Evolutionary conservation across 2,888 invertebrate species (phyloP).

Genomic region (Abscondita cerata): DNA sequence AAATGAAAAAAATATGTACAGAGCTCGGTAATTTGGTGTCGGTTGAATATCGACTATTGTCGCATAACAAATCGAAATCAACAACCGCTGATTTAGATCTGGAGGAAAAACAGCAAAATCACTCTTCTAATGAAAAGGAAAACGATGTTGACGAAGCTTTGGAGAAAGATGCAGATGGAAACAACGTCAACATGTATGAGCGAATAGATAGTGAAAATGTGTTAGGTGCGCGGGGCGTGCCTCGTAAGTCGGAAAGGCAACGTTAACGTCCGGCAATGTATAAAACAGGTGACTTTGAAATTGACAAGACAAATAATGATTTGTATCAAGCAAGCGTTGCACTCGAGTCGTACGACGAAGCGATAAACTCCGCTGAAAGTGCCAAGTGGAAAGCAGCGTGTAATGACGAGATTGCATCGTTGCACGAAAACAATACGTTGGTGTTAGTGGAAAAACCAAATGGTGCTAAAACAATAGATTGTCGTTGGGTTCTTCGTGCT

Average conservation of each 20-base stretch:
- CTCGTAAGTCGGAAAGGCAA: not conserved
- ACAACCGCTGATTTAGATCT: not conserved
- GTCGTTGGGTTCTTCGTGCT: conserved; percentile 29
- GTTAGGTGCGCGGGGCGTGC: not conserved
- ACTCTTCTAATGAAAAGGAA: not conserved
- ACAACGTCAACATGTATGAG: not conserved
- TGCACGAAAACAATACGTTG: conserved; percentile 28
- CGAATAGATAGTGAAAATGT: no score
- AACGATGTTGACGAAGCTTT: not conserved
- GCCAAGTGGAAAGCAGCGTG: conserved; percentile 30
- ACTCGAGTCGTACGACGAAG: conserved; percentile 6
- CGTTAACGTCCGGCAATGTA: not conserved
- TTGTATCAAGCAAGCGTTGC: not conserved
- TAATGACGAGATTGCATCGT: conserved; percentile 30
- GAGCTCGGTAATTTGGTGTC: conserved; percentile 2
- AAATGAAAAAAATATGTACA: not conserved
- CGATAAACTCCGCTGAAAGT: conserved; percentile 12
- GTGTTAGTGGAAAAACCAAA: conserved; percentile 17
- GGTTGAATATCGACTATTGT: conserved; percentile 3
- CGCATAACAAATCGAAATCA: not conserved
- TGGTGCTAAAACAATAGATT: conserved; percentile 22
- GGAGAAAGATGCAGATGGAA: no score
- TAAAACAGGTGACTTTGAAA: not conserved
- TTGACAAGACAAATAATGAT: not conserved
- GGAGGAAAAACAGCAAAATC: not conserved